Evolutionary conservation across 2,113 vertebrate species (phyloP).

Genomic region (Hepsetus odoe): DNA sequence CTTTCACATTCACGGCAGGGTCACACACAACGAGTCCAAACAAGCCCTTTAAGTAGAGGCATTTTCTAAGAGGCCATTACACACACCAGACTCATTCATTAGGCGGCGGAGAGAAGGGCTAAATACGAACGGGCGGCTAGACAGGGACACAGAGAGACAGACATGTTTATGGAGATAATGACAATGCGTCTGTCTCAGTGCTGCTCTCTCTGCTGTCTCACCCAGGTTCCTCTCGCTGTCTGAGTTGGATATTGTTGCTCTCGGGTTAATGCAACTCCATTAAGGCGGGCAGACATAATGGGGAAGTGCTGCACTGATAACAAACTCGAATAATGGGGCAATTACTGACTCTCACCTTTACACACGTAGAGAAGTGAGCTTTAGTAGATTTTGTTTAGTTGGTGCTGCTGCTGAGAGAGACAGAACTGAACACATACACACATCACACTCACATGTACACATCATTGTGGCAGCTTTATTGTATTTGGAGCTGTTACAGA

Average conservation of each 20-base stretch:
- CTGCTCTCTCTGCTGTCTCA: constrained; percentile 1
- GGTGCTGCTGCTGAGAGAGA: neutral
- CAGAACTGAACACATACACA: no score
- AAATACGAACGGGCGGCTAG: constrained; percentile 17
- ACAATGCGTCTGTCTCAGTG: constrained; percentile 13
- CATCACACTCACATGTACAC: neutral
- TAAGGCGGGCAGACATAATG: constrained; percentile 35
- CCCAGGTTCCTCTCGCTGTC: constrained; percentile 22
- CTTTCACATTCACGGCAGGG: constrained; percentile 26
- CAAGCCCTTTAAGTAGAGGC: constrained; percentile 37
- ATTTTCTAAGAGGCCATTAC: constrained; percentile 53
- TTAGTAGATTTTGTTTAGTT: constrained; percentile 22
- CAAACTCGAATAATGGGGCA: constrained; percentile 44
- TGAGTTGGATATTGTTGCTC: constrained; percentile 3
- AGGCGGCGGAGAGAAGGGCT: constrained; percentile 11
- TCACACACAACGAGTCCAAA: constrained; percentile 45
- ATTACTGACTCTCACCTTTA: constrained; percentile 22
- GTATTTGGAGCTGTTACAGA: neutral
- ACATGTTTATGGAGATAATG: constrained; percentile 8
- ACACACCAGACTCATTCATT: constrained; percentile 46
- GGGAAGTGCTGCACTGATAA: constrained; percentile 40
- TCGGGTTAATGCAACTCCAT: constrained; percentile 44
- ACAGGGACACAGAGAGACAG: constrained; percentile 14
- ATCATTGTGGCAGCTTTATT: neutral
- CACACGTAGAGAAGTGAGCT: neutral